Conservation (phyloP, 2,797 vertebrate species). For the Mormyrus hasselquistii region DNA sequence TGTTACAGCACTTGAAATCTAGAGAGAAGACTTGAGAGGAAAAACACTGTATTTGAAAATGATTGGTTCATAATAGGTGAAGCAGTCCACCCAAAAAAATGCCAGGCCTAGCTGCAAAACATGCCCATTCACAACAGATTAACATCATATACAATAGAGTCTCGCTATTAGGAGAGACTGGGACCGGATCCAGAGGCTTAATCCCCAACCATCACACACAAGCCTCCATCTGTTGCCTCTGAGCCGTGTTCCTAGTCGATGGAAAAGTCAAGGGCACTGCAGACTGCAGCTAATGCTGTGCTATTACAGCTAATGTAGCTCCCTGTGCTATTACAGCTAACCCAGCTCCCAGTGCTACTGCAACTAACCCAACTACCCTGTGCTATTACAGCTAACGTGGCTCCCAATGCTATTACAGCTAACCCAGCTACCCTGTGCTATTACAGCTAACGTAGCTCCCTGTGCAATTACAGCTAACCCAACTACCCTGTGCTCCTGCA, state of each 20-base stretch:
- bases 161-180: slow-evolving; percentile 20
- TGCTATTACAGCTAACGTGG: neutral
- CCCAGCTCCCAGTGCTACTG: neutral
- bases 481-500: neutral
- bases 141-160: slow-evolving; percentile 18
- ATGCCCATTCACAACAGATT: slow-evolving; percentile 16
- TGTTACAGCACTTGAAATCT: neutral
- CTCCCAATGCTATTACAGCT: neutral
- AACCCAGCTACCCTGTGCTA: neutral
- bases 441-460: neutral
- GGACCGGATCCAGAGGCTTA: slow-evolving; percentile 55
- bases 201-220: slow-evolving; percentile 59
- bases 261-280: slow-evolving; percentile 54
- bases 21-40: neutral
- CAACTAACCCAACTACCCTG: neutral
- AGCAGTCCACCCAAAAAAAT: neutral
- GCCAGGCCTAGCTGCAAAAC: neutral
- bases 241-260: slow-evolving; percentile 49
- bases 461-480: neutral
- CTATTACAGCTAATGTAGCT: neutral
- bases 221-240: slow-evolving; percentile 68
- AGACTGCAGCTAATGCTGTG: slow-evolving; percentile 24
- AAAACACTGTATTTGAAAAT: slow-evolving; percentile 6
- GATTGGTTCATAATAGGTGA: neutral
- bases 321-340: neutral